Evolutionary conservation across 1,140 invertebrate species (phyloP), one percentile per base, ranked within the genome.

Genomic region (Metopolophium dirhodum): DNA sequence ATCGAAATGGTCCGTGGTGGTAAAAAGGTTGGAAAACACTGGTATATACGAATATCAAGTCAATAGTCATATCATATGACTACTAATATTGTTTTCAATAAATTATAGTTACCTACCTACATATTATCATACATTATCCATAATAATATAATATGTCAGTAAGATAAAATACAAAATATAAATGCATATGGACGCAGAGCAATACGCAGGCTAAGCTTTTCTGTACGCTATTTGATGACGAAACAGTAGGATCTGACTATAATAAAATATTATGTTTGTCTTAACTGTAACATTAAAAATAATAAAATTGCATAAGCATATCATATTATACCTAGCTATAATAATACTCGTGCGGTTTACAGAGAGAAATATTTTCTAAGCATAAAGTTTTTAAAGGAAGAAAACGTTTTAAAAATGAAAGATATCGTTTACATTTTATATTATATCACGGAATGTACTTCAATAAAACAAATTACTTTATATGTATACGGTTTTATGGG

Each of bases 401-500:
- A 41, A 26, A 41, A 85, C 23, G 9, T 85, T 41, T 85, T 85
- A 26, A 85, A 41, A 85, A 41, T 85, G 41, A 85, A 85, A 85
- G n/a, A 77, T 77, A 7, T 77, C 30, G 61, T 77, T 77, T 77
- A 77, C 8, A 41, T 37, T 41, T 37, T 26, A 45, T 85, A 85
- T 85, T 41, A 14, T 85, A 45, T 85, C 23, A 45, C 20, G 49
- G 49, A 89, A 89, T 54, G 87, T 35, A 89, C 87, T 54, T 51
- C 87, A 54, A 51, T 89, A 89, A 89, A 89, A 22, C 47, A 51
- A 89, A 86, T 89, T 89, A 54, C 20, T 89, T 89, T 89, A 89
- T 54, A 54, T 89, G 9, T 86, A n/a, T 86, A 86, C 23, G 45
- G 26, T 47, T 86, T 47, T 86, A 86, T 86, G 41, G 83, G 20